phyloP scores from a whole-genome alignment of 1,140 invertebrate species.

The Meloidogyne chitwoodi region DNA sequence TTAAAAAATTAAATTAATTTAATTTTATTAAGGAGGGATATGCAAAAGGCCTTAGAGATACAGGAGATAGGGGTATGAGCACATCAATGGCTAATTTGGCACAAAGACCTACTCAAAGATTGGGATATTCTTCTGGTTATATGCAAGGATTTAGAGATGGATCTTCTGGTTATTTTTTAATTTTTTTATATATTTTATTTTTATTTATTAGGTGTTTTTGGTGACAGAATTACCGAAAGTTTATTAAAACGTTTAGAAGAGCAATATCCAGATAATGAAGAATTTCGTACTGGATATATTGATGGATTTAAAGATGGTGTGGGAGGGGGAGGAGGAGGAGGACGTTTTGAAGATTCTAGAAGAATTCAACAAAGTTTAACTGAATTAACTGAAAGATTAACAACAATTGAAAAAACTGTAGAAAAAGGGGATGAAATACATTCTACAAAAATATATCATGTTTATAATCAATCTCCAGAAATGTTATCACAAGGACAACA shows the following conservation, averaged over 20 bases:
- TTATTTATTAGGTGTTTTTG: constrained; percentile 41
- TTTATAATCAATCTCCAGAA: constrained; percentile 47
- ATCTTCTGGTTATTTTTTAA: constrained; percentile 32
- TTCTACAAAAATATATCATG: constrained; percentile 60
- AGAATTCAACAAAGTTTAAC: constrained; percentile 55
- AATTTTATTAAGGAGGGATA: constrained; percentile 48
- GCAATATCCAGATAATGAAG: constrained; percentile 58
- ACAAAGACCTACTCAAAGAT: constrained; percentile 30
- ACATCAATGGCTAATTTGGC: constrained; percentile 58
- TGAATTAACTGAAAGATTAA: constrained; percentile 55
- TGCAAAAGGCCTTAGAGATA: constrained; percentile 54
- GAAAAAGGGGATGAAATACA: constrained; percentile 60
- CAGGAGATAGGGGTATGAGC: constrained; percentile 56
- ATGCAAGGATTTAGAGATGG: constrained; percentile 60
- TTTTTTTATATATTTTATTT: no score
- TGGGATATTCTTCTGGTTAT: constrained; percentile 58
- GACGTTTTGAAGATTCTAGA: constrained; percentile 48
- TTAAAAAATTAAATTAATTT: background rate
- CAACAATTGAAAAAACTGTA: constrained; percentile 46
- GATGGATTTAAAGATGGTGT: constrained; percentile 60
- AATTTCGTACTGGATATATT: constrained; percentile 58
- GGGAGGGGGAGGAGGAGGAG: constrained; percentile 32
- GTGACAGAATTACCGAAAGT: constrained; percentile 52
- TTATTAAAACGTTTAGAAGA: constrained; percentile 55
- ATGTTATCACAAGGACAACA: constrained; percentile 37